These are phyloP conservation scores for Synanceia verrucosa DNA, from an alignment of 2,797 vertebrate genomes.

Conservation along the genomic window DNA sequence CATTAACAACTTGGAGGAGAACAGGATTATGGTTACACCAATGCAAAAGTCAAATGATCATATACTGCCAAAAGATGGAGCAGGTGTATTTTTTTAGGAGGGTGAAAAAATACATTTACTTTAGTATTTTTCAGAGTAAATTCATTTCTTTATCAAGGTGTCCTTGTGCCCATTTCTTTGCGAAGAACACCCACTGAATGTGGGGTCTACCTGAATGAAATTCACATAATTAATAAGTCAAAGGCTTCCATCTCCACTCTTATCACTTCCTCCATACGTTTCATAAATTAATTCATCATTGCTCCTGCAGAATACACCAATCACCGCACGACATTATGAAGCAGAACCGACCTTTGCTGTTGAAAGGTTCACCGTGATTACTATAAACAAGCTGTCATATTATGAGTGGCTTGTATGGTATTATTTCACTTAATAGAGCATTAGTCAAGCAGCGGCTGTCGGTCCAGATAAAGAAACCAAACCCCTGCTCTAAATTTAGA, in stretches of 20 bases:
- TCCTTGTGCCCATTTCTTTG: conserved; percentile 38
- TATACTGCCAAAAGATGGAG: conserved; percentile 21
- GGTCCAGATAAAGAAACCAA: conserved; percentile 16
- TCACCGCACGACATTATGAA: conserved; percentile 23
- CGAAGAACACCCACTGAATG: conserved; percentile 29
- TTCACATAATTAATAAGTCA: conserved; percentile 53
- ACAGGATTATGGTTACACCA: conserved; percentile 29
- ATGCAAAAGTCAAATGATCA: conserved; percentile 35
- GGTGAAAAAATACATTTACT: conserved; percentile 9
- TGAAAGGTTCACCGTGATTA: conserved; percentile 42
- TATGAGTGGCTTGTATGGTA: conserved; percentile 9
- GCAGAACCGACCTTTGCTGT: conserved; percentile 34
- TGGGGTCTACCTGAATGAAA: conserved; percentile 29
- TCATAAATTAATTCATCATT: conserved; percentile 44
- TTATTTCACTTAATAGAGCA: conserved; percentile 25
- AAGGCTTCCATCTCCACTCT: conserved; percentile 41
- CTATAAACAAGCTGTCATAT: conserved; percentile 23
- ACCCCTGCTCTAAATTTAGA: conserved; percentile 16
- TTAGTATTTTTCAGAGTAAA: background rate
- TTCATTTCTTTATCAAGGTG: conserved; percentile 30
- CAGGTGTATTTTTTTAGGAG: background rate
- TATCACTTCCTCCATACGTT: conserved; percentile 48
- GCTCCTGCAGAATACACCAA: conserved; percentile 25
- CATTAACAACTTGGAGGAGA: conserved; percentile 47
- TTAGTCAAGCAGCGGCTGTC: conserved; percentile 21